Percentiles rank a stretch among this genome's conserved stretches.
Evolutionary conservation across 2,888 invertebrate species (phyloP).

Genomic region (Ophion ventricosus): DNA sequence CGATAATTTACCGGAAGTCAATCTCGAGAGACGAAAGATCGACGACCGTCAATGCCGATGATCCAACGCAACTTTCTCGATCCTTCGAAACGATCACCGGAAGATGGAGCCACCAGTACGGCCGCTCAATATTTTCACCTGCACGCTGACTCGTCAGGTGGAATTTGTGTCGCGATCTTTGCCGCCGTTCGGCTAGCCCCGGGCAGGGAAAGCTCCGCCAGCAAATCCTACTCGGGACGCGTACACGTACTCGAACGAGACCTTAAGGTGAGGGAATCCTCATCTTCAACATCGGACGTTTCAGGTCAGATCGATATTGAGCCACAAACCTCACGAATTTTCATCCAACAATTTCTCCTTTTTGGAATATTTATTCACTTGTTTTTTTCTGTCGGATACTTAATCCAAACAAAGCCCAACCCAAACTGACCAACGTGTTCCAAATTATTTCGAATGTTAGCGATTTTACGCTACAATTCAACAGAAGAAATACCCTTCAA

Average conservation of each 20-base stretch:
- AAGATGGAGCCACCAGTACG: slow-evolving; percentile 51
- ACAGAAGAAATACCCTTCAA: too few species aligned
- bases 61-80: neutral
- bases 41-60: slow-evolving; percentile 50
- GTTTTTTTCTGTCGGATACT: neutral
- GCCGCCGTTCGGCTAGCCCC: slow-evolving; percentile 68
- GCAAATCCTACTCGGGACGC: slow-evolving; percentile 41
- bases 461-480: too few species aligned
- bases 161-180: slow-evolving; percentile 15
- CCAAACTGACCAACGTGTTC: neutral
- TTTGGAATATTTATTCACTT: neutral
- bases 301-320: neutral
- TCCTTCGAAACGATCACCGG: slow-evolving; percentile 24
- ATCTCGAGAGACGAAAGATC: slow-evolving; percentile 9
- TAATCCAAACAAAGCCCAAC: too few species aligned
- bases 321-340: neutral
- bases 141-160: slow-evolving; percentile 10
- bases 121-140: slow-evolving; percentile 11
- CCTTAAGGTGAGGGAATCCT: neutral
- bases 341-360: neutral
- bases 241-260: slow-evolving; percentile 1
- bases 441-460: too few species aligned
- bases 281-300: neutral
- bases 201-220: slow-evolving; percentile 77
- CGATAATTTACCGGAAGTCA: slow-evolving; percentile 26